Conservation (phyloP, 30 jellyfish, hydroid and myxozoan species). For the Aurelia aurita region DNA sequence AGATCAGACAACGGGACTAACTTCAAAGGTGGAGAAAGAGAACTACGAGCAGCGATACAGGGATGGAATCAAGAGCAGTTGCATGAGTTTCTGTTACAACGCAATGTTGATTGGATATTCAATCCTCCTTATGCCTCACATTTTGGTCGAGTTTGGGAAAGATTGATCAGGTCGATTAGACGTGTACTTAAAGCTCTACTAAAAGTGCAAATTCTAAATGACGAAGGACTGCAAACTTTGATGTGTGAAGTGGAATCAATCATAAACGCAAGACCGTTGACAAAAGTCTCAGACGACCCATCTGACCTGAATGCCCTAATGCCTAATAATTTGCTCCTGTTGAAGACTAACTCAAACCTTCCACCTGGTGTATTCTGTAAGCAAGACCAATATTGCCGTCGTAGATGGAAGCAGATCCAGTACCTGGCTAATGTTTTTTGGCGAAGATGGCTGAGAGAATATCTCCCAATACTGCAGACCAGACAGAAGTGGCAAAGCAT, state of each 20-base stretch:
- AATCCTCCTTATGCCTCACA: too few species aligned
- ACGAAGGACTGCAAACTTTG: constrained; percentile 33
- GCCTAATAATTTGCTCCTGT: constrained; percentile 39
- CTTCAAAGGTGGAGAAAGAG: constrained; percentile 50
- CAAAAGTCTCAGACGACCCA: constrained; percentile 31
- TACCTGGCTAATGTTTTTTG: constrained; percentile 46
- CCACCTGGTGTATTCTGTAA: constrained; percentile 36
- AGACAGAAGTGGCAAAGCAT: constrained; percentile 39
- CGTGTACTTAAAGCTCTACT: constrained; percentile 4
- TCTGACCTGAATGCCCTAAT: constrained; percentile 27
- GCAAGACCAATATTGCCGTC: constrained; percentile 3
- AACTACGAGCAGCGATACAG: constrained; percentile 16
- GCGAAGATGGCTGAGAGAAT: constrained; percentile 46
- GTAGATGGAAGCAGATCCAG: constrained; percentile 49
- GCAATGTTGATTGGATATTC: too few species aligned
- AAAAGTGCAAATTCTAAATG: constrained; percentile 22
- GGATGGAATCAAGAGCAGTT: too few species aligned
- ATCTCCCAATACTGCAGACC: constrained; percentile 24
- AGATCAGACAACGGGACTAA: constrained; percentile 39
- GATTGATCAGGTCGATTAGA: constrained; percentile 33
- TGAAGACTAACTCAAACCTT: background rate
- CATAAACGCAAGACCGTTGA: too few species aligned
- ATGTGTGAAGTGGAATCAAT: constrained; percentile 48
- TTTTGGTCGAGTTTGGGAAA: constrained; percentile 78
- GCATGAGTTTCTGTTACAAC: too few species aligned